Evolutionary conservation across 2,113 vertebrate species (phyloP).

Genomic region (Centropristis striata): DNA sequence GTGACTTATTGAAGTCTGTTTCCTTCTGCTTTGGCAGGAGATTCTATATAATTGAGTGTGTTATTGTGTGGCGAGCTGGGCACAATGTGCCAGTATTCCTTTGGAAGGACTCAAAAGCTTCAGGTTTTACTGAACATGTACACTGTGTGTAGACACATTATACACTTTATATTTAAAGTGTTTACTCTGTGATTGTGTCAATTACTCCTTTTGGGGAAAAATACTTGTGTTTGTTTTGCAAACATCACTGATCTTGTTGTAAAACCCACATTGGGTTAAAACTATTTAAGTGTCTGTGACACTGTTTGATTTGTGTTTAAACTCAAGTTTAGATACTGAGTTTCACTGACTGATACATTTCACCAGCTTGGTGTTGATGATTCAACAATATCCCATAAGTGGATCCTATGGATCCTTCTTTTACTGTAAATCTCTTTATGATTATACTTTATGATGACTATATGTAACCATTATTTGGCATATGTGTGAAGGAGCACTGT

Average conservation of each 20-base stretch:
- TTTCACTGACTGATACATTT: constrained; percentile 55
- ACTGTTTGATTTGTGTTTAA: constrained; percentile 45
- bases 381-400: constrained; percentile 31
- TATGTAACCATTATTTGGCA: constrained; percentile 63
- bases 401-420: constrained; percentile 75
- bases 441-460: constrained; percentile 59
- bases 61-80: constrained; percentile 30
- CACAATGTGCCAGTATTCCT: constrained; percentile 51
- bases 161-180: constrained; percentile 27
- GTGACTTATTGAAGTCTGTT: constrained; percentile 65
- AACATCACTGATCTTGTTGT: constrained; percentile 37
- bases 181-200: constrained; percentile 27
- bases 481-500: constrained; percentile 38
- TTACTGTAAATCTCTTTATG: constrained; percentile 70
- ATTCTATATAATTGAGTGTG: constrained; percentile 33
- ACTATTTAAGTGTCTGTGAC: constrained; percentile 56
- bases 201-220: constrained; percentile 43
- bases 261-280: constrained; percentile 69
- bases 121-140: constrained; percentile 64
- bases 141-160: constrained; percentile 45
- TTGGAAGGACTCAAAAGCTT: constrained; percentile 59
- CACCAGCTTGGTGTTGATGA: constrained; percentile 55
- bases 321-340: constrained; percentile 58
- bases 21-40: constrained; percentile 48
- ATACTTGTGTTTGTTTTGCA: constrained; percentile 44